Base-by-base conservation (phyloP, 2,888 invertebrate genomes). In the Drosophila heteroneura region DNA sequence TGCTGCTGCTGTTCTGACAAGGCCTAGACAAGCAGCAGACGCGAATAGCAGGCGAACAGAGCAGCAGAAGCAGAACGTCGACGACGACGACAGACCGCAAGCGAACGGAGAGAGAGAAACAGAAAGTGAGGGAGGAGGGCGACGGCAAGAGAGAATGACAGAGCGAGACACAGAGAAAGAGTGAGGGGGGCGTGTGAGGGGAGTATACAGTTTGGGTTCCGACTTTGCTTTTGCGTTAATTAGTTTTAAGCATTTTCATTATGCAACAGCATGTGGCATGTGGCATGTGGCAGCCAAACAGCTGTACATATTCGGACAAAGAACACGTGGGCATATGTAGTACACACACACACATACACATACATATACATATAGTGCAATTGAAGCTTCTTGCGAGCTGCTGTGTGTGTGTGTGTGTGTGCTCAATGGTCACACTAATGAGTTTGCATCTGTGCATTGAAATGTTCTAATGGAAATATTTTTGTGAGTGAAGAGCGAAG, bases 161-260 rank as follows among this genome's bases (percentile, higher is more conserved):
- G 64, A 59, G 41, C 28, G 71, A 35, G 35, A 51, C 26, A 33
- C 53, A 47, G 39, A 33, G 44, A 16, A 59, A 9, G 33, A 35
- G 44, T 28, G 47, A 37, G 41, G 39, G 41, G 22, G 22, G 35
- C 35, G 65, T 26, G 62, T 22, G 22, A 22, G 22, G 41, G 35
- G 41, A 33, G 62, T 57, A 49, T 41, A 74, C 54, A 73, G 75
- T 65, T 74, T 74, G 68, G 67, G 81, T 81, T 79, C 76, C 81
- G 84, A 74, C 86, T 69, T 82, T 78, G 86, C 84, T 74, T 82
- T 86, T 75, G 84, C 89, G 80, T 77, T 89, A 89, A 87, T 87
- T 87, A 87, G 87, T 89, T 87, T 87, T 82, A 73, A 87, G 83
- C 89, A 79, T 75, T 79, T 81, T 74, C 72, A 87, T 87, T 86